phyloP scores from a whole-genome alignment of 2,888 invertebrate species.

The Xanthostigma xanthostigma region DNA sequence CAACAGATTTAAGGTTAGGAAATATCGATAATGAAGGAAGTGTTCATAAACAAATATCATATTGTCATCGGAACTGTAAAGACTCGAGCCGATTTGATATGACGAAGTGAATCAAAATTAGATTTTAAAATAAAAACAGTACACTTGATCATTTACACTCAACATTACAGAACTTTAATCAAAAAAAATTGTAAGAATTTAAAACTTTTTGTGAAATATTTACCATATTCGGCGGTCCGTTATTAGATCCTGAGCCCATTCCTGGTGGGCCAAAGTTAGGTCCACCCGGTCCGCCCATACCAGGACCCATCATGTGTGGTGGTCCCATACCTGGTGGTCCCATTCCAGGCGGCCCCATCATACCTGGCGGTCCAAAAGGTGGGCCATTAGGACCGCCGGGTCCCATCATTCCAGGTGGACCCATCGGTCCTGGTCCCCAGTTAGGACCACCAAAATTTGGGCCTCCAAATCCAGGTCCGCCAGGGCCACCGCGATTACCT shows the following conservation, averaged over 20 bases:
- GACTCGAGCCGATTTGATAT: too few relatives aligned
- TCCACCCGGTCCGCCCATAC: conserved; percentile 4
- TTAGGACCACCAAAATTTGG: conserved; percentile 41
- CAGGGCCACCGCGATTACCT: conserved; percentile 30
- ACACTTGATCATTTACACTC: too few relatives aligned
- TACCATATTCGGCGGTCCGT: conserved; percentile 39
- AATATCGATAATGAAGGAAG: background rate
- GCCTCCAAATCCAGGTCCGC: conserved; percentile 35
- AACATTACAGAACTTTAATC: too few relatives aligned
- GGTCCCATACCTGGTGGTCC: conserved; percentile 33
- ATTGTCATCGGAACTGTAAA: too few relatives aligned
- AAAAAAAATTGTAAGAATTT: too few relatives aligned
- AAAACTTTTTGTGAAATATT: conserved; percentile 18
- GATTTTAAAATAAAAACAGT: too few relatives aligned
- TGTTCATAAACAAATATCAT: background rate
- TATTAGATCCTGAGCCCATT: conserved; percentile 22
- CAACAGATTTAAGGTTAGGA: conserved; percentile 18
- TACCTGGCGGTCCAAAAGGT: conserved; percentile 33
- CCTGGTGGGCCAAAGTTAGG: background rate
- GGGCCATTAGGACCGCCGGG: conserved; percentile 41
- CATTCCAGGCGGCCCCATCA: conserved; percentile 31
- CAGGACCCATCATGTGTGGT: conserved; percentile 7
- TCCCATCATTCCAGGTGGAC: conserved; percentile 43
- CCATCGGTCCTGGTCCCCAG: conserved; percentile 52
- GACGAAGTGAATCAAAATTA: too few relatives aligned